Base-by-base conservation (phyloP, 1,140 invertebrate species). In the Gryllus bimaculatus region DNA sequence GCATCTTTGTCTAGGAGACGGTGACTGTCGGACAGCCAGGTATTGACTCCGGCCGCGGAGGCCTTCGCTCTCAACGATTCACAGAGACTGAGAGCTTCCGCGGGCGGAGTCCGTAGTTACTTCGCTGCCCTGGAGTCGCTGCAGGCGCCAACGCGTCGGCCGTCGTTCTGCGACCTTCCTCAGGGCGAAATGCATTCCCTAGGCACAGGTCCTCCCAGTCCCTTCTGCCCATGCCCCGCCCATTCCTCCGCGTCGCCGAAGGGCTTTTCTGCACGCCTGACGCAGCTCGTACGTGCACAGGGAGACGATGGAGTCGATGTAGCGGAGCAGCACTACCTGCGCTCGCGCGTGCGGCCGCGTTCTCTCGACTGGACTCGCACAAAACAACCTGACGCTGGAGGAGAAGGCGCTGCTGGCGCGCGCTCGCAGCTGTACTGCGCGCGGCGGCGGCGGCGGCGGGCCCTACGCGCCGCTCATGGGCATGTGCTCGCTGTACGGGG, bases 261-360 rank as follows among this genome's bases (percentile, higher is more conserved):
- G 54, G 7, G 54, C 54, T 66, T n/a, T n/a, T 66, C 54, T 66
- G 7, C 54, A 66, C 54, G 54, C 18, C 54, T 66, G 54, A 66
- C 54, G 54, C 54, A 66, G 54, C 54, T 8, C 54, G 20, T 66
- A 10, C 73, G 54, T 84, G 87, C 87, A 83, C 89, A 94, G 92
- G 86, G 92, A 93, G 85, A 94, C 92, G 47, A 94, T 93, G 93
- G 92, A 93, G 84, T 93, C 92, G 18, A 93, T 93, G 92, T 93
- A 80, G 92, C 91, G 18, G 93, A 93, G 83, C 92, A 93, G 84
- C 92, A 93, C 80, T 91, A 92, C 80, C 85, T 93, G 79, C 89
- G 92, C 76, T 92, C 92, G 79, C 92, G 92, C 0, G 86, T 93
- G 73, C 89, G 92, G 66, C 91, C 92, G n/a, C n/a, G 4, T 94